Base-by-base conservation (phyloP, 64 coral and sea anemone genomes). In the Trachythela sp. region DNA sequence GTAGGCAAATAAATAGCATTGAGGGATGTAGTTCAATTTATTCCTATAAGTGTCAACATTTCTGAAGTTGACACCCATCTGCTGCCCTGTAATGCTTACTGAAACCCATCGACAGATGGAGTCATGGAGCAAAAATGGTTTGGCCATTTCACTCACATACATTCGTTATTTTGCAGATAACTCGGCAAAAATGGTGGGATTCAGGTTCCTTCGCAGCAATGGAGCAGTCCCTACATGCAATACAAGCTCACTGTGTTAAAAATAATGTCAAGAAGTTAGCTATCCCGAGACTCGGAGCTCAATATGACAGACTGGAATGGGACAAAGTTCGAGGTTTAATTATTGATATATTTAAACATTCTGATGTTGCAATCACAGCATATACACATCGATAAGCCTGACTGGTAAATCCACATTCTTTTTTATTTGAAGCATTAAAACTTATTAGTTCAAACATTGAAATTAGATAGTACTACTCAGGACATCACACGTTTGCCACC, bases 151-250 rank as follows among this genome's bases (percentile, higher is more conserved):
- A 72, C 68, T 72, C 14, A 26, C 11, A 72, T 14, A 9, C 14
- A 14, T 72, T 11, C 11, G 1, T 26, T 0, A 80, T 80, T 37
- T 80, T 36, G 9, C 37, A 80, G 75, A 80, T 80, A 17, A 80
- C 75, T 80, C 75, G 75, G 20, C 2, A 17, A 13, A 80, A 80
- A 80, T 80, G 75, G 75, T 80, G 75, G 75, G 75, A 80, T 18
- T 18, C 26, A 36, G 13, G 20, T 80, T 1, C 75, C 35, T 37
- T 29, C 17, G 20, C 9, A 37, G 14, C 75, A 34, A 80, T 80
- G 37, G 75, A 80, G 9, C 27, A 80, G 35, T 80, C 20, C 33
- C 75, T 80, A 13, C 30, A 34, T 80, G 30, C 75, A 9, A 37
- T 80, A 29, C 75, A 80, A 37, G 9, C 13, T 80, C 75, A 80